These are phyloP conservation scores for Cataglyphis albicans DNA, from an alignment of 2,888 invertebrate species.

Conservation along the genomic window DNA sequence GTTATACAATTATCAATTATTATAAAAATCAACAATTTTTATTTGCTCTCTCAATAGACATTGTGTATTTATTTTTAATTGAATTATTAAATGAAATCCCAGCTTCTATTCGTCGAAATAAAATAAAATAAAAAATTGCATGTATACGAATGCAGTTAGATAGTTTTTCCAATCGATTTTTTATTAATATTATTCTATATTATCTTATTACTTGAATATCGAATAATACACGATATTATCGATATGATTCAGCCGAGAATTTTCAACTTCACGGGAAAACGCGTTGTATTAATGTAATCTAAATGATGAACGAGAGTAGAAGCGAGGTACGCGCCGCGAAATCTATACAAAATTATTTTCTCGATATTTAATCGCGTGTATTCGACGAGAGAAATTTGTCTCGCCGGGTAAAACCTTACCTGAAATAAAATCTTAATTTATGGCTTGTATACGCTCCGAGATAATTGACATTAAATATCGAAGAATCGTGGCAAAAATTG, in stretches of 20 bases:
- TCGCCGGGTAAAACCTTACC: background rate
- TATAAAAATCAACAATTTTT: constrained; percentile 11
- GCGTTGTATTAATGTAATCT: constrained; percentile 32
- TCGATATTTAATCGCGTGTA: constrained; percentile 28
- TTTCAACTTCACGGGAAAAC: constrained; percentile 36
- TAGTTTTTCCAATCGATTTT: constrained; percentile 57
- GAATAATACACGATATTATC: constrained; percentile 55
- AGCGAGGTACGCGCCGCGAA: background rate
- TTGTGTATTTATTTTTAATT: constrained; percentile 11
- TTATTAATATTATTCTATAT: constrained; percentile 54
- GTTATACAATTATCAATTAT: background rate
- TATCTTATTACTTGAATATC: constrained; percentile 62
- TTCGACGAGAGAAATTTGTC: background rate
- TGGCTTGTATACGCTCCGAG: background rate
- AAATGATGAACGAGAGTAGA: constrained; percentile 33
- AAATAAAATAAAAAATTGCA: background rate
- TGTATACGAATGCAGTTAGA: background rate
- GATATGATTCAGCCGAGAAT: constrained; percentile 44
- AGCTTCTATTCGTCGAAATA: background rate
- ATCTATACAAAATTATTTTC: constrained; percentile 39
- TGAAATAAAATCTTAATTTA: constrained; percentile 11
- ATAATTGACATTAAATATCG: constrained; percentile 21
- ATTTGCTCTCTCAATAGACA: background rate
- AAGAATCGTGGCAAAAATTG: background rate
- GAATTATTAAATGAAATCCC: background rate